phyloP scores from a whole-genome alignment of 2,888 invertebrate genomes.

The Dascillus cervinus region DNA sequence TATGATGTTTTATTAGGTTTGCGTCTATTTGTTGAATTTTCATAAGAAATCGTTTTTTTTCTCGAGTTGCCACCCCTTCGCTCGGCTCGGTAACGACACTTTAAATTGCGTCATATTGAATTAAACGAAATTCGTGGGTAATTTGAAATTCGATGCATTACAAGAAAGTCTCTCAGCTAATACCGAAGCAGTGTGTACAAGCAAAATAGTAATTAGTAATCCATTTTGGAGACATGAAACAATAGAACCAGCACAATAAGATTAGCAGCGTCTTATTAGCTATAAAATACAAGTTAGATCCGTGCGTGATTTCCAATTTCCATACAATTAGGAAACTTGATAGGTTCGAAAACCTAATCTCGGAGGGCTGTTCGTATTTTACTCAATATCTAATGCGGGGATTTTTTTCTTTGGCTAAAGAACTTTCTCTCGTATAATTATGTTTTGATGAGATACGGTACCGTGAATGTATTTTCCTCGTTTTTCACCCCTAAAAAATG shows the following conservation, averaged over 20 bases:
- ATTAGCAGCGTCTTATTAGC: conserved; percentile 39
- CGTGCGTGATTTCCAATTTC: conserved; percentile 43
- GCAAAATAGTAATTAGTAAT: conserved; percentile 33
- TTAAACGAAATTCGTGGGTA: too few species aligned
- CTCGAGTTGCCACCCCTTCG: too few species aligned
- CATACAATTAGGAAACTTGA: conserved; percentile 40
- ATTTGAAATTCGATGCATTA: too few species aligned
- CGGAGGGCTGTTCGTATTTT: conserved; percentile 3
- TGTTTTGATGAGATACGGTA: too few species aligned
- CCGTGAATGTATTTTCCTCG: too few species aligned
- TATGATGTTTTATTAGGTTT: not conserved
- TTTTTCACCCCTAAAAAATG: too few species aligned
- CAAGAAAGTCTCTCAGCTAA: too few species aligned
- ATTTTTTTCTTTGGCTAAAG: not conserved
- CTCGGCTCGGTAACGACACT: too few species aligned
- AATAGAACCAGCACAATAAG: conserved; percentile 30
- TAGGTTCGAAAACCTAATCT: conserved; percentile 34
- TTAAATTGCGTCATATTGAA: too few species aligned
- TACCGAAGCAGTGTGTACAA: too few species aligned
- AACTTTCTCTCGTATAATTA: too few species aligned
- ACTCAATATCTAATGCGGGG: not conserved
- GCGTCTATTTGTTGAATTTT: not conserved
- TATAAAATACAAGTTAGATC: conserved; percentile 36
- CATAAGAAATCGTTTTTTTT: not conserved
- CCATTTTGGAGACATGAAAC: conserved; percentile 31